Evolutionary conservation across 2,797 vertebrate species (phyloP), one percentile per base, ranked within the genome.

Genomic region (Sebastes minor): DNA sequence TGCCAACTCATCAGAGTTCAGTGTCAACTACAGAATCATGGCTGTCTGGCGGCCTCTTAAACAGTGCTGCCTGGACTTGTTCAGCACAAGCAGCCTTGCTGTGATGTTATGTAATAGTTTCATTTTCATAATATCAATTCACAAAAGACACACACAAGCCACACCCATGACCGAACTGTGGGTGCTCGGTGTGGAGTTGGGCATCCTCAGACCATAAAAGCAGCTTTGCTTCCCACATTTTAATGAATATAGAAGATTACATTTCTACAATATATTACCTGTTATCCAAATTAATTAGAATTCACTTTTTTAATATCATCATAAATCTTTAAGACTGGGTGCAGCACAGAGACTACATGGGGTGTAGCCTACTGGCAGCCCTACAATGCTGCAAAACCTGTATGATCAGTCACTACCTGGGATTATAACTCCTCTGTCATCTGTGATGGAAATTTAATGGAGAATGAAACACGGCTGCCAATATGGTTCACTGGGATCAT

Each of bases 71-170:
- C 25, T 20, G 3, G 35, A 64, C 69, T 28, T 25, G 79, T 25
- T 61, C 25, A 30, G 28, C 18, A 42, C 7, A 53, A 25, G 7
- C 30, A 6, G 0, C 16, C 60, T 64, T 59, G 25, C 42, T 38
- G 20, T 20, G 18, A 13, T 35, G 32, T 23, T 46, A 12, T 27
- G 4, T 10, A 62, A 56, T 30, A 64, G 23, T 71, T 76, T 25
- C 13, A 68, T 14, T 78, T 68, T 33, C 52, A 33, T 74, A 63
- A 76, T 35, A 56, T 35, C 9, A 74, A 13, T 63, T 32, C 32
- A n/a, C 25, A 66, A 6, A 69, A 30, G 8, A 28, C 25, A 70
- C 52, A 23, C 60, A 23, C 28, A 10, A 27, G 5, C 12, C 70
- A 59, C 62, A 52, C 78, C 60, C 22, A 12, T 22, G 4, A 25